Percentiles rank a stretch among this genome's conserved stretches.
phyloP scores from a whole-genome alignment of 1,140 invertebrate genomes.

The Procambarus virginalis region DNA sequence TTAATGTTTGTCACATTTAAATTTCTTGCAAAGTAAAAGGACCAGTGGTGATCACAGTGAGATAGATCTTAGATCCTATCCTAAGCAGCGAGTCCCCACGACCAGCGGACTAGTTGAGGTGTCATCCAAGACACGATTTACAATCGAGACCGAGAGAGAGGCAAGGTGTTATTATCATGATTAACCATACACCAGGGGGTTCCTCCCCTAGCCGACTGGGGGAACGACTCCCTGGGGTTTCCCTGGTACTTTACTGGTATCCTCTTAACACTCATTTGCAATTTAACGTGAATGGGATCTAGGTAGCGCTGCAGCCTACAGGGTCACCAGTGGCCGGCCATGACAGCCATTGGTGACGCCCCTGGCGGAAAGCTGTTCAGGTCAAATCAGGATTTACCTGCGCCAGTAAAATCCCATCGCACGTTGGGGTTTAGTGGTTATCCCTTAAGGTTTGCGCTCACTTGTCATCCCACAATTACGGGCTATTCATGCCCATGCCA shows the following conservation, averaged over 20 bases:
- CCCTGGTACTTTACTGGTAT: background rate
- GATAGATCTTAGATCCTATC: too few relatives aligned
- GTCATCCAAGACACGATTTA: conserved; percentile 23
- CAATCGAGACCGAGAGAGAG: background rate
- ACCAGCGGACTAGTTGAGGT: background rate
- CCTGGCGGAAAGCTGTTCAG: background rate
- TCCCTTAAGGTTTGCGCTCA: background rate
- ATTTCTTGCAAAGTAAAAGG: background rate
- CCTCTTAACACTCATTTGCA: background rate
- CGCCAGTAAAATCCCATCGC: background rate
- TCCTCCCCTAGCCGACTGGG: background rate
- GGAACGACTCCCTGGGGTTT: conserved; percentile 5
- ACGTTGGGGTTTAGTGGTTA: background rate
- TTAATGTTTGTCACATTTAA: background rate
- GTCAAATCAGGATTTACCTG: too few relatives aligned
- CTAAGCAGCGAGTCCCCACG: background rate
- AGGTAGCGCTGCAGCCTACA: too few relatives aligned
- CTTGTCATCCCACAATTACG: too few relatives aligned
- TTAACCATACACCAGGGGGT: conserved; percentile 18
- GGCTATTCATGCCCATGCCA: too few relatives aligned
- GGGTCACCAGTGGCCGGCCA: background rate
- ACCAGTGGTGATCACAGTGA: background rate
- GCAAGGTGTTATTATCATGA: conserved; percentile 26
- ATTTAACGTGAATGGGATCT: background rate
- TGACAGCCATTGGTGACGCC: conserved; percentile 9